Percentiles rank a stretch among this genome's conserved stretches.
Conservation (phyloP, 2,113 vertebrate species). For the Puma concolor region DNA sequence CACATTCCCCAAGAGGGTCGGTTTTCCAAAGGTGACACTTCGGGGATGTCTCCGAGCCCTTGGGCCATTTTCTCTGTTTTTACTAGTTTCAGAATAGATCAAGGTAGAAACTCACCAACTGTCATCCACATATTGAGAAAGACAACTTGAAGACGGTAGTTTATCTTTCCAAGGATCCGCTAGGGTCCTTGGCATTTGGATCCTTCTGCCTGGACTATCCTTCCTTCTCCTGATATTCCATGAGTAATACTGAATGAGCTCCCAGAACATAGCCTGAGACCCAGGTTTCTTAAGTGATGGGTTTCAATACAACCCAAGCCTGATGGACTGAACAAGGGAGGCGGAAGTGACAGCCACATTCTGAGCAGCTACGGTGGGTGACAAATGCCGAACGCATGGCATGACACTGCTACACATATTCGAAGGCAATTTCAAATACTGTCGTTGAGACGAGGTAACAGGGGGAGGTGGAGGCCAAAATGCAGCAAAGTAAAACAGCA, state of each 20-base stretch:
- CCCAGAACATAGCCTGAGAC: neutral
- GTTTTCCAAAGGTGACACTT: neutral
- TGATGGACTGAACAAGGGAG: neutral
- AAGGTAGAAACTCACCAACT: neutral
- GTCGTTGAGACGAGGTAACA: neutral
- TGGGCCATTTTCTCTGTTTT: too few species aligned
- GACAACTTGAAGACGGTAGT: neutral
- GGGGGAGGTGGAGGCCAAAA: neutral
- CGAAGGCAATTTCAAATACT: neutral
- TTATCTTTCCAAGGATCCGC: neutral
- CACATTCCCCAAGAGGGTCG: neutral
- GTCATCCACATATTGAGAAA: neutral
- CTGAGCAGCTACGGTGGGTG: neutral
- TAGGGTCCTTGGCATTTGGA: neutral
- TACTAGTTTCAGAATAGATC: neutral
- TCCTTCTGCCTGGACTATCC: accelerated
- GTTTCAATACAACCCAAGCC: neutral
- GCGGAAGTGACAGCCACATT: accelerated
- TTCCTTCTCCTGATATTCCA: neutral
- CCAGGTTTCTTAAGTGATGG: neutral
- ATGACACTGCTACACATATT: too few species aligned
- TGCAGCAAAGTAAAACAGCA: neutral
- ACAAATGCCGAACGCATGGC: accelerated
- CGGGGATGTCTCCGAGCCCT: neutral
- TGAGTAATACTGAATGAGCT: neutral